Evolutionary conservation across 2,113 vertebrate species (phyloP).

Genomic region (Pelvicachromis taeniatus): DNA sequence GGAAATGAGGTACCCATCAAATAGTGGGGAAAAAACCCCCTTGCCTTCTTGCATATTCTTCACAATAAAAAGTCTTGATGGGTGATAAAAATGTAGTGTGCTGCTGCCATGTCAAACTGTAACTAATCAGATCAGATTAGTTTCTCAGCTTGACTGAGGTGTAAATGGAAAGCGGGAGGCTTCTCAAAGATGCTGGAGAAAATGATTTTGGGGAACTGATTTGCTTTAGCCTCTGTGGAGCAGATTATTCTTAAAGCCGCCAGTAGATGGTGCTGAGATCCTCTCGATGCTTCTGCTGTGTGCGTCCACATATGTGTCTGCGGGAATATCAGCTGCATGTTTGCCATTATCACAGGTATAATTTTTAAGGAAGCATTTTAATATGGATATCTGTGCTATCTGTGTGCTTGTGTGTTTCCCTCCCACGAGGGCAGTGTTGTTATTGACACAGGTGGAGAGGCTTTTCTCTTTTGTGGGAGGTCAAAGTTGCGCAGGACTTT

Average conservation of each 20-base stretch:
- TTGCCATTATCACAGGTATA: background rate
- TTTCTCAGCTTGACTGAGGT: conserved; percentile 53
- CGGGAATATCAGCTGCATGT: background rate
- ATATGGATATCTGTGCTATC: background rate
- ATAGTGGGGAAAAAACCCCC: background rate
- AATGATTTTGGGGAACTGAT: conserved; percentile 48
- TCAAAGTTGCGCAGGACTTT: conserved; percentile 40
- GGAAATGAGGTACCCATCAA: background rate
- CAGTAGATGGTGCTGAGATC: conserved; percentile 68
- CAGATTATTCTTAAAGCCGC: conserved; percentile 21
- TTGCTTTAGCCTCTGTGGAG: conserved; percentile 6
- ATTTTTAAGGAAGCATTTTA: background rate
- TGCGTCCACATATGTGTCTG: background rate
- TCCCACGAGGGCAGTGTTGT: background rate
- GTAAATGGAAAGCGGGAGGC: conserved; percentile 31
- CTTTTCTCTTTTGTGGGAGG: conserved; percentile 24
- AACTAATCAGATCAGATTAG: conserved; percentile 58
- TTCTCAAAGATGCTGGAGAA: conserved; percentile 48
- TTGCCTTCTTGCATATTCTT: background rate
- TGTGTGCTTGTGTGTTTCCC: background rate
- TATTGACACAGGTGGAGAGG: background rate
- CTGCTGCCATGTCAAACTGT: conserved; percentile 46
- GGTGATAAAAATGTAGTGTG: conserved; percentile 41
- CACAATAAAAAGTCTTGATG: conserved; percentile 18
- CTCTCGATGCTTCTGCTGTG: conserved; percentile 40